Base-by-base conservation (phyloP, 2,113 vertebrate species). In the Casuarius casuarius region DNA sequence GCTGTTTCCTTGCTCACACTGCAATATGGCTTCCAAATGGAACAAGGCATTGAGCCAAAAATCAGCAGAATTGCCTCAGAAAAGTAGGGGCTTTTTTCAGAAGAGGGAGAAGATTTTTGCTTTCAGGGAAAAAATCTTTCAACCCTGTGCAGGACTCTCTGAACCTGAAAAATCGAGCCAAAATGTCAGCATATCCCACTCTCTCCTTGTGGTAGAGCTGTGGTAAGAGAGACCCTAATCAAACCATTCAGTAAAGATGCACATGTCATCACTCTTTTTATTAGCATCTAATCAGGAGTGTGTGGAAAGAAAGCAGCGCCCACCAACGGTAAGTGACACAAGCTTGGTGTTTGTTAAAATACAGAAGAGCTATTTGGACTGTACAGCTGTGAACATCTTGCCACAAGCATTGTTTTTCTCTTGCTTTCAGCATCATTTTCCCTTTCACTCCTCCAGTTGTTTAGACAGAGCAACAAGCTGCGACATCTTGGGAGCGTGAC, bases 21-120 rank as follows among this genome's bases (percentile, higher is more conserved):
- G 86, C 28, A 92, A 76, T 89, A 86, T 86, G 93, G 86, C 79
- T 97, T 87, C 91, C 89, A 61, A 94, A 79, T 96, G 90, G 93
- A 89, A 89, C 59, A 65, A 79, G 83, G 74, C 72, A 70, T 10
- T 25, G 48, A 94, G 92, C 93, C 89, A 95, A 87, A 94, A 74
- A 87, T 82, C 38, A 80, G 40, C 52, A 94, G 58, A 90, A 75
- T 10, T 88, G 77, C 72, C 92, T 77, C 48, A 78, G 91, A 78
- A 74, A 94, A 76, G 15, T 4, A 25, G 72, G 19, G 5, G 38
- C 59, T 75, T 87, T 56, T 91, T 83, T 54, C 17, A 59, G 23
- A 20, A 62, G 28, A 63, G 22, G 46, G 35, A 77, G 19, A 11
- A 74, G 25, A 75, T 25, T 83, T 91, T 93, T 94, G 9, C 66